A percentile compares a stretch with the other conserved stretches of the same genome.
phyloP scores from a whole-genome alignment of 2,797 vertebrate species.

The Chaetophractus vellerosus region DNA sequence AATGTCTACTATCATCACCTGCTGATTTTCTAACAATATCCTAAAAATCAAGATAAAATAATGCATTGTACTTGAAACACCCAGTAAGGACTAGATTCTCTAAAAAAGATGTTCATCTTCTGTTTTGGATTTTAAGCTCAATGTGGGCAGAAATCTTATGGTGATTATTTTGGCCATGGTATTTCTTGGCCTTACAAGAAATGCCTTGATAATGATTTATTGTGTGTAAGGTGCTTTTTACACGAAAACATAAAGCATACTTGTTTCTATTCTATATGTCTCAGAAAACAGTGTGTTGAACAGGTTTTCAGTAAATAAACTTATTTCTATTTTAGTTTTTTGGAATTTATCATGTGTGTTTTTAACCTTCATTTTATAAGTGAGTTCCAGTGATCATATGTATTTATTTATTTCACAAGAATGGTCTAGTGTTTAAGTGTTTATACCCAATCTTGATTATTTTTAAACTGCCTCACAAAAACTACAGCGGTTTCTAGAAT shows the following conservation, averaged over 20 bases:
- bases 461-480: not conserved
- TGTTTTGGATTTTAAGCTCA: not conserved
- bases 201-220: not conserved
- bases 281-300: not conserved
- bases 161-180: not conserved
- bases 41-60: not conserved
- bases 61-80: not conserved
- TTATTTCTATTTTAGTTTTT: not conserved
- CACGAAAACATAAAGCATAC: not conserved
- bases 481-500: not conserved
- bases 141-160: not conserved
- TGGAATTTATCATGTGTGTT: not conserved
- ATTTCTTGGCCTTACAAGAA: not conserved
- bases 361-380: not conserved
- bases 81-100: no score
- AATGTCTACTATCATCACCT: not conserved
- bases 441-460: not conserved
- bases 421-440: not conserved
- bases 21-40: not conserved
- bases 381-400: not conserved
- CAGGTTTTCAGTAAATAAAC: not conserved
- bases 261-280: not conserved
- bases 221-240: not conserved
- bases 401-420: not conserved
- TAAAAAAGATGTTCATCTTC: not conserved